Evolutionary conservation across 2,797 vertebrate genomes (phyloP).

Genomic region (Sebastes cheni): DNA sequence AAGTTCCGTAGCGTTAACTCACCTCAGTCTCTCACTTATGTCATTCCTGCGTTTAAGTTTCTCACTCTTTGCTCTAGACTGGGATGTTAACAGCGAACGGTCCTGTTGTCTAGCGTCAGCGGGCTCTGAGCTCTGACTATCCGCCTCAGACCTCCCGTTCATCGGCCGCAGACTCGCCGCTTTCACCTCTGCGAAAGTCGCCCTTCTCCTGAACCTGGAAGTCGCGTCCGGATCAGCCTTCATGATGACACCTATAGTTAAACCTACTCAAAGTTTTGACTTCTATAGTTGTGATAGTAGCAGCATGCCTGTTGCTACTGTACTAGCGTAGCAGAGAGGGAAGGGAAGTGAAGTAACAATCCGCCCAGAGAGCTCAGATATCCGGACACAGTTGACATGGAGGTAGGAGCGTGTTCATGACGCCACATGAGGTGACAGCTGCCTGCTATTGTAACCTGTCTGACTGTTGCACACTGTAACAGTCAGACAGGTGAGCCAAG

Average conservation of each 20-base stretch:
- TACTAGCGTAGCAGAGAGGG: constrained; percentile 5
- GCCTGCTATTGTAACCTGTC: background rate
- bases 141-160: constrained; percentile 29
- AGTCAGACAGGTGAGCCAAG: background rate
- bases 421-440: background rate
- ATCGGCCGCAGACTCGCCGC: constrained; percentile 18
- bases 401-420: constrained; percentile 35
- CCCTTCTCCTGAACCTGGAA: constrained; percentile 53
- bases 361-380: constrained; percentile 41
- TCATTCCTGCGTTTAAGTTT: constrained; percentile 53
- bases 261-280: background rate
- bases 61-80: constrained; percentile 21
- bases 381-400: constrained; percentile 4
- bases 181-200: constrained; percentile 27
- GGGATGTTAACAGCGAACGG: constrained; percentile 12
- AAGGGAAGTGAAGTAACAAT: constrained; percentile 52
- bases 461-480: background rate
- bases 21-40: constrained; percentile 70
- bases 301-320: constrained; percentile 25
- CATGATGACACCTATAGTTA: background rate
- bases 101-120: constrained; percentile 15
- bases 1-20: constrained; percentile 20
- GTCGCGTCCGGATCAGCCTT: constrained; percentile 52
- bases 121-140: background rate
- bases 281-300: background rate